Evolutionary conservation across 2,888 invertebrate species (phyloP).

Genomic region (Idaea straminata): DNA sequence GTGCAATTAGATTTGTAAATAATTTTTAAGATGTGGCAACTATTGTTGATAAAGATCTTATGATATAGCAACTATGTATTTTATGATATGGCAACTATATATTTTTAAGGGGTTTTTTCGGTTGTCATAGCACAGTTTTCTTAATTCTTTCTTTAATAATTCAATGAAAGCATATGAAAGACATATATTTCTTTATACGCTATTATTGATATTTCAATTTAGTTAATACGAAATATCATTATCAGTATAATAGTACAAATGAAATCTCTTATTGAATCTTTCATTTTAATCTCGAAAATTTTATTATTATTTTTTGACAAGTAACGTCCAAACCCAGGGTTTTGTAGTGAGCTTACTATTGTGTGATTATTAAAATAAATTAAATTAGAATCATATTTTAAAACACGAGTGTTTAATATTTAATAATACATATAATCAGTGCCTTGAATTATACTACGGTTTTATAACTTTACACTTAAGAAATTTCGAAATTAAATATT

Average conservation of each 20-base stretch:
- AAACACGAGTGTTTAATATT: background rate
- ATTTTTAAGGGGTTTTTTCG: background rate
- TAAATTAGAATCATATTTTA: background rate
- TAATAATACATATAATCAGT: background rate
- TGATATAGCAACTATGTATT: background rate
- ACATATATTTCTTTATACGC: background rate
- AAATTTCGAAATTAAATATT: background rate
- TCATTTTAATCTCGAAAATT: background rate
- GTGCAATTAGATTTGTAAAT: conserved; percentile 1
- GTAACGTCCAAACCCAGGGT: background rate
- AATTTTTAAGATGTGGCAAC: background rate
- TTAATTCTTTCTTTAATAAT: background rate
- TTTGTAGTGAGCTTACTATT: background rate
- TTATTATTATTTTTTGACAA: background rate
- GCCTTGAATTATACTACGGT: background rate
- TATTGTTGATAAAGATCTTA: background rate
- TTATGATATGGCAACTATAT: background rate
- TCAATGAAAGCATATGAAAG: background rate
- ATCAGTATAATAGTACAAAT: background rate
- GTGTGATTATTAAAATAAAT: background rate
- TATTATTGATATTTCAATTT: background rate
- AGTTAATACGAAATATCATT: background rate
- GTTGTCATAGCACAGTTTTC: background rate
- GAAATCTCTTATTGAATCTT: background rate
- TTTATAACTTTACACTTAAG: background rate